phyloP scores from a whole-genome alignment of 2,888 invertebrate genomes.

The Pteria penguin region DNA sequence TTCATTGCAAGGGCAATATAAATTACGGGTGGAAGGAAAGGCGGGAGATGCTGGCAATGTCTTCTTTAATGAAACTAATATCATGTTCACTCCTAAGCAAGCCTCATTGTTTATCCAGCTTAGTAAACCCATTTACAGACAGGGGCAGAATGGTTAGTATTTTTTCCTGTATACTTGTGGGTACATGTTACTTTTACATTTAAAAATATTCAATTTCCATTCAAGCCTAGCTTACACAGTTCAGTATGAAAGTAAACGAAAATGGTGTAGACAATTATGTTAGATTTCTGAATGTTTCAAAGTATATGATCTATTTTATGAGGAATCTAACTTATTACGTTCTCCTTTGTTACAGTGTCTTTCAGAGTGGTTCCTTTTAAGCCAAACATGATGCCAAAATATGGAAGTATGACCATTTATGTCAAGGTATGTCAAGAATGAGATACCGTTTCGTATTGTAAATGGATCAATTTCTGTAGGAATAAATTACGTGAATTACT shows the following conservation, averaged over 20 bases:
- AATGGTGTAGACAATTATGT: too few relatives aligned
- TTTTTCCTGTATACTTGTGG: background rate
- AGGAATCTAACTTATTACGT: too few relatives aligned
- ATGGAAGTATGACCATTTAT: constrained; percentile 94
- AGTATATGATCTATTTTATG: too few relatives aligned
- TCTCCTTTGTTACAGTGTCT: constrained; percentile 83
- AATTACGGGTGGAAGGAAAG: constrained; percentile 90
- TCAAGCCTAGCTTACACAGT: too few relatives aligned
- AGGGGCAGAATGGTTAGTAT: constrained; percentile 85
- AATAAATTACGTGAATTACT: too few relatives aligned
- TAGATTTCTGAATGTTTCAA: too few relatives aligned
- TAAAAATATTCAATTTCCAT: too few relatives aligned
- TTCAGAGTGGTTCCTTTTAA: constrained; percentile 96
- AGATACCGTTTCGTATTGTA: too few relatives aligned
- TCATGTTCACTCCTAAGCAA: constrained; percentile 92
- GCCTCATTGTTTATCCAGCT: constrained; percentile 97
- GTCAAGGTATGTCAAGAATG: constrained; percentile 86
- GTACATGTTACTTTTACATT: too few relatives aligned
- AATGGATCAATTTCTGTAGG: too few relatives aligned
- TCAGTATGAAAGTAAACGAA: too few relatives aligned
- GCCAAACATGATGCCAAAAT: constrained; percentile 93
- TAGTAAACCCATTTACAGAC: constrained; percentile 96
- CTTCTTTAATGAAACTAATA: constrained; percentile 91
- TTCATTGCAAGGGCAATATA: constrained; percentile 90
- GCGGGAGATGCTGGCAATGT: constrained; percentile 91